Percentiles rank a stretch among this genome's conserved stretches.
Conservation (phyloP, 2,113 vertebrate genomes). For the Crotophaga sulcirostris region DNA sequence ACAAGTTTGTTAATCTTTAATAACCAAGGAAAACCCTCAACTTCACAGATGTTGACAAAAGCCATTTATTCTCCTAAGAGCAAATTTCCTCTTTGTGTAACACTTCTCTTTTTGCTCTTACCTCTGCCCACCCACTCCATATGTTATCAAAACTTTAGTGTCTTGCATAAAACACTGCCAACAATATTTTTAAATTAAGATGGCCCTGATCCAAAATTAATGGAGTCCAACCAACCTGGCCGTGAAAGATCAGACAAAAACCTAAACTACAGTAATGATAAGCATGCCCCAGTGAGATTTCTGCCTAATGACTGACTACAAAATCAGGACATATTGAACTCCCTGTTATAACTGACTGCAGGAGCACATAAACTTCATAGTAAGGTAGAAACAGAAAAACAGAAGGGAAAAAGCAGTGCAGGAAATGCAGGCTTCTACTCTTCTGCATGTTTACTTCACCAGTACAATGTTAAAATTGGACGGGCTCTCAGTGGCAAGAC, state of each 20-base stretch:
- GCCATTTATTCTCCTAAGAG: neutral
- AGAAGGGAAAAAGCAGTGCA: too few species aligned
- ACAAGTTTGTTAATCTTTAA: neutral
- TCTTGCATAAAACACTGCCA: neutral
- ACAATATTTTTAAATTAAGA: neutral
- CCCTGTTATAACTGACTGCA: neutral
- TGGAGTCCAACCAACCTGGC: neutral
- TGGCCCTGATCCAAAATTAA: neutral
- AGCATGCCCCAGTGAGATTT: neutral
- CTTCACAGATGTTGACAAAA: neutral
- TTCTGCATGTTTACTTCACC: neutral
- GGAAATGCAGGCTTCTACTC: neutral
- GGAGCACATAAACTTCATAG: neutral
- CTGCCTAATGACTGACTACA: neutral
- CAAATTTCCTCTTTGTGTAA: neutral
- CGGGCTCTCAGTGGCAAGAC: neutral
- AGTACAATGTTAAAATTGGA: neutral
- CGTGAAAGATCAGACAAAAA: neutral
- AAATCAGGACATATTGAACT: neutral
- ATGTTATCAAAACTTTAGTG: neutral
- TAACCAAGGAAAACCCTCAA: neutral
- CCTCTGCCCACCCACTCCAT: neutral
- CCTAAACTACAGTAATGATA: neutral
- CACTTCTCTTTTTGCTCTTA: neutral
- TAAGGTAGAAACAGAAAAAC: rapidly evolving